phyloP scores from a whole-genome alignment of 1,140 invertebrate genomes.

The Hestina assimilis region DNA sequence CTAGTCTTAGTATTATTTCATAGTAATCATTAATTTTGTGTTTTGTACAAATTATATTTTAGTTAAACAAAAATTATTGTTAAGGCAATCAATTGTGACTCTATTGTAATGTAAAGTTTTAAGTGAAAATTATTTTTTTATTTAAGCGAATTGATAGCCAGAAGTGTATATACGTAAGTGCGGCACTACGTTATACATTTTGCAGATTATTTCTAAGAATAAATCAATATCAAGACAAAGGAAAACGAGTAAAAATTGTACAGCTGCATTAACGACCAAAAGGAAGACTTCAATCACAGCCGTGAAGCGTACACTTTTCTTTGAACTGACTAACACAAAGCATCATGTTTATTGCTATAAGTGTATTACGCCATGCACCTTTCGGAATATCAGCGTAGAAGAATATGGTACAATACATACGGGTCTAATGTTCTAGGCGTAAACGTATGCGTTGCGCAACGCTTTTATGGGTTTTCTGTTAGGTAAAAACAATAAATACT shows the following conservation, averaged over 20 bases:
- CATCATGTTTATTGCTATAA: conserved; percentile 54
- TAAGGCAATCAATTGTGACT: no score
- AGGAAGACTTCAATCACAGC: conserved; percentile 53
- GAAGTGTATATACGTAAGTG: no score
- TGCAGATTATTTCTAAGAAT: conserved; percentile 11
- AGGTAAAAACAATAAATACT: conserved; percentile 26
- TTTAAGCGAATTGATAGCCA: no score
- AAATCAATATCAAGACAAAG: conserved; percentile 24
- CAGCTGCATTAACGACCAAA: conserved; percentile 45
- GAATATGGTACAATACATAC: conserved; percentile 45
- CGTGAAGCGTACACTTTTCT: conserved; percentile 41
- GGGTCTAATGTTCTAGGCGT: conserved; percentile 24
- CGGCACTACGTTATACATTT: background rate
- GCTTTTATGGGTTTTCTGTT: conserved; percentile 23
- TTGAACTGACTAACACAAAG: conserved; percentile 60
- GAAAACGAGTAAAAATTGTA: conserved; percentile 42
- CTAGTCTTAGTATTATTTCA: no score
- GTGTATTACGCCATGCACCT: conserved; percentile 46
- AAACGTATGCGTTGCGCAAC: conserved; percentile 30
- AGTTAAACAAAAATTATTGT: no score
- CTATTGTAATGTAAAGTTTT: no score
- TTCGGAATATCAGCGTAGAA: conserved; percentile 39
- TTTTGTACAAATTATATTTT: no score
- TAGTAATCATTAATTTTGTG: no score
- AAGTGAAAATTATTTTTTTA: no score